Base-by-base conservation (phyloP, 1,140 invertebrate genomes). In the Ceratina australensis region DNA sequence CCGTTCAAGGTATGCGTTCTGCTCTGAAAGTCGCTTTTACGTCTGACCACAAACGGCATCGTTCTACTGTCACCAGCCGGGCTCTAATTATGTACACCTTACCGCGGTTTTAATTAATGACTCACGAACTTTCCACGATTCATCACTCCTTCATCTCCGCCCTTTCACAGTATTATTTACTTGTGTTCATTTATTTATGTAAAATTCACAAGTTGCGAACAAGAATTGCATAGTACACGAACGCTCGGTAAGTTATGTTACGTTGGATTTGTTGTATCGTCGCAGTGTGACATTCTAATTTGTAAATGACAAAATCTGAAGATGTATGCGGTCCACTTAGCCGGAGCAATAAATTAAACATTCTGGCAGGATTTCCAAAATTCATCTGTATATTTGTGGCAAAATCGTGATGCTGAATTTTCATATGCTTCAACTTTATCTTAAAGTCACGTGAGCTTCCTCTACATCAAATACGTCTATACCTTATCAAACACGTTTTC, bases 31-130 rank as follows among this genome's bases (percentile, higher is more conserved):
- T 50, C 22, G 16, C 42, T 15, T 3, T 4, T 66, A 4, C 47
- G 64, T 66, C 64, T 66, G 47, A 66, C 47, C 47, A 66, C 64
- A 50, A 50, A 24, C 47, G 64, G 22, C 22, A 26, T 50, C 64
- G 13, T 50, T 66, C 64, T 66, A 66, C 64, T 66, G 47, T n/a
- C 64, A 16, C 47, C 16, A 26, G 10, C 64, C 24, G 12, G 20
- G n/a, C 18, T 66, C 24, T 42, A 42, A 42, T 42, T 42, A 42
- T 10, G 33, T 42, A 42, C 33, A 10, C 33, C 10, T 42, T 42
- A 42, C 33, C 50, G 50, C 5, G 16, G 15, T 5, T 2, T 7
- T 10, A 1, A 26, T 4, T 50, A 66, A 50, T 49, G 22, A 66
- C 50, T 5, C 3, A 26, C 33, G 64, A n/a, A 26, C 47, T 49